Evolutionary conservation across 2,113 vertebrate species (phyloP).

Genomic region (Tyto alba): DNA sequence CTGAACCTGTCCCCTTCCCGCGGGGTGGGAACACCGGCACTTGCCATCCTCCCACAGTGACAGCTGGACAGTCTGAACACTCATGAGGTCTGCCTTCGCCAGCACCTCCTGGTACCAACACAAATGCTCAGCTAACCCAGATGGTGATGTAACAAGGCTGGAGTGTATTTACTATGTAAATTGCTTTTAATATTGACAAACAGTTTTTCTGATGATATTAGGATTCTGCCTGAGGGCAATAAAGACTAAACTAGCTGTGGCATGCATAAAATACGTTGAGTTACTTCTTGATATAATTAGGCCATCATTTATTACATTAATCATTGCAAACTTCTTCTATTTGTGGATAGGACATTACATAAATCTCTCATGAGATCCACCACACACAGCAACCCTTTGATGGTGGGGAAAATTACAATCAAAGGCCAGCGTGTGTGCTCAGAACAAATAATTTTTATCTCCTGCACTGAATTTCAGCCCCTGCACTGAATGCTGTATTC

Average conservation of each 20-base stretch:
- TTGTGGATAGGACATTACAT: background rate
- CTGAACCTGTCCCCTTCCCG: background rate
- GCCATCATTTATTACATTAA: constrained; percentile 19
- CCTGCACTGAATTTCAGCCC: background rate
- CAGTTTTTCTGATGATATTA: constrained; percentile 51
- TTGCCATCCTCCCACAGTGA: background rate
- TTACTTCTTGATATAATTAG: constrained; percentile 39
- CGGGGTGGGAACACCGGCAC: background rate
- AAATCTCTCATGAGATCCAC: background rate
- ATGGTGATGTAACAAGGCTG: constrained; percentile 20
- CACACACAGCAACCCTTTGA: background rate
- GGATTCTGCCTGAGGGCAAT: constrained; percentile 52
- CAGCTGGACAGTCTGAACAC: background rate
- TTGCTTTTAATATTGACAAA: constrained; percentile 64
- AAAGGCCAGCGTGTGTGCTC: background rate
- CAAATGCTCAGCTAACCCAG: background rate
- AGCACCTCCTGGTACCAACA: background rate
- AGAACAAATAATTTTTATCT: background rate
- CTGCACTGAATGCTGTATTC: background rate
- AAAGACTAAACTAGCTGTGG: constrained; percentile 47
- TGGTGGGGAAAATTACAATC: background rate
- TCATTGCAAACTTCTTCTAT: background rate
- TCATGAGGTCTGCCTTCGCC: background rate
- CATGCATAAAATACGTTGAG: background rate
- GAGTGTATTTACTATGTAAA: constrained; percentile 47